Conservation (phyloP, 2,797 vertebrate genomes). For the Xyrichtys novacula region DNA sequence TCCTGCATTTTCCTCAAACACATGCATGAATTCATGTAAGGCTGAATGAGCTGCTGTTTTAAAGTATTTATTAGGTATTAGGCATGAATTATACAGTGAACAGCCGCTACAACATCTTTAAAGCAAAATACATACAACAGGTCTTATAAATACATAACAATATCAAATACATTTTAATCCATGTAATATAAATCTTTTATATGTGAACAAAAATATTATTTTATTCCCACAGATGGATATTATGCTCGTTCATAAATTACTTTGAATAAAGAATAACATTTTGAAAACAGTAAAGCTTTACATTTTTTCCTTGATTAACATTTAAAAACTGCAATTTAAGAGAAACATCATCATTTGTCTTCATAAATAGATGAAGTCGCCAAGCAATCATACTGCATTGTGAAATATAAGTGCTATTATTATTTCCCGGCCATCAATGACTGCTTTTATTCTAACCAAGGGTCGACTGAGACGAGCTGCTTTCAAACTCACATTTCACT, state of each 20-base stretch:
- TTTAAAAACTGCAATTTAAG: conserved; percentile 54
- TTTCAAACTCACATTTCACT: conserved; percentile 87
- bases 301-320: conserved; percentile 25
- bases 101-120: conserved; percentile 51
- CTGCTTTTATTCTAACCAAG: conserved; percentile 57
- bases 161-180: conserved; percentile 53
- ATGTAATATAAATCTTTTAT: conserved; percentile 56
- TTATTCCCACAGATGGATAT: conserved; percentile 44
- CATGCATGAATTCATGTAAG: neutral
- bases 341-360: conserved; percentile 26
- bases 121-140: conserved; percentile 62
- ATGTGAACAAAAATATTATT: conserved; percentile 47
- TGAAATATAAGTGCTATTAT: conserved; percentile 34
- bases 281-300: conserved; percentile 31
- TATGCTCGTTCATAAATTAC: conserved; percentile 33
- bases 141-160: conserved; percentile 66
- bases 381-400: conserved; percentile 15
- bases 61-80: conserved; percentile 68
- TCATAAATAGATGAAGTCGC: conserved; percentile 14
- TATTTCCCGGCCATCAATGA: neutral
- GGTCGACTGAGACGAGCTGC: conserved; percentile 70
- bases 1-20: conserved; percentile 11
- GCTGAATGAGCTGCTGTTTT: conserved; percentile 30
- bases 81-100: conserved; percentile 56
- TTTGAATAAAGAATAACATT: conserved; percentile 47